Evolutionary conservation across 1,140 invertebrate genomes (phyloP).

Genomic region (Stegodyphus mimosarum): DNA sequence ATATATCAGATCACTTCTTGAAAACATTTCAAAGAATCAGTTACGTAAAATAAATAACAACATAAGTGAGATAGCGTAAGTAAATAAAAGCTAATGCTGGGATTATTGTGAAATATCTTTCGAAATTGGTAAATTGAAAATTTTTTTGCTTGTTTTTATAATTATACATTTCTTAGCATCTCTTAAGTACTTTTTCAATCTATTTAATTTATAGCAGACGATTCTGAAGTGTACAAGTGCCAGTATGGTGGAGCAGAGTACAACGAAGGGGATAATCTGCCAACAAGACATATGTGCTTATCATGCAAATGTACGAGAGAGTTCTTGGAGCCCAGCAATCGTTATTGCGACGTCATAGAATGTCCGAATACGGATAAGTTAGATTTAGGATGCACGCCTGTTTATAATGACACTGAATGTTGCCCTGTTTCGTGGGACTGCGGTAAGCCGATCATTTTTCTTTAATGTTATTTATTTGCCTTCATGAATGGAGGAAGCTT

Average conservation of each 20-base stretch:
- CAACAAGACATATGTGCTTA: slow-evolving; percentile 4
- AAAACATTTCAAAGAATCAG: too few species aligned
- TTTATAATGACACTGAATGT: slow-evolving; percentile 24
- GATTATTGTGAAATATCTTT: too few species aligned
- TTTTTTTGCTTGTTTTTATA: too few species aligned
- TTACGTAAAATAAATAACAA: too few species aligned
- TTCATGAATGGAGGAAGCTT: too few species aligned
- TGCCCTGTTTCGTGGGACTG: slow-evolving; percentile 28
- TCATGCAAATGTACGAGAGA: slow-evolving; percentile 3
- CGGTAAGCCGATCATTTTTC: neutral
- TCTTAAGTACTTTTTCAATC: too few species aligned
- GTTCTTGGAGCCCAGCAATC: slow-evolving; percentile 16
- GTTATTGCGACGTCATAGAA: slow-evolving; percentile 11
- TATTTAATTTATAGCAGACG: too few species aligned
- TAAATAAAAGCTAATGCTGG: too few species aligned
- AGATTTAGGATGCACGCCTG: slow-evolving; percentile 10
- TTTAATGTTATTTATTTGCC: neutral
- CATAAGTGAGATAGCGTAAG: too few species aligned
- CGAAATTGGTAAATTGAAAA: too few species aligned
- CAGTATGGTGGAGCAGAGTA: slow-evolving; percentile 18
- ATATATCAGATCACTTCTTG: too few species aligned
- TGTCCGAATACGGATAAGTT: neutral
- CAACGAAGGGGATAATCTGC: neutral
- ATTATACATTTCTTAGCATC: too few species aligned
- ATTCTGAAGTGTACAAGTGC: slow-evolving; percentile 2